Percentiles rank a stretch among this genome's conserved stretches.
phyloP scores from a whole-genome alignment of 2,797 vertebrate species.

The Anolis apletophallus region DNA sequence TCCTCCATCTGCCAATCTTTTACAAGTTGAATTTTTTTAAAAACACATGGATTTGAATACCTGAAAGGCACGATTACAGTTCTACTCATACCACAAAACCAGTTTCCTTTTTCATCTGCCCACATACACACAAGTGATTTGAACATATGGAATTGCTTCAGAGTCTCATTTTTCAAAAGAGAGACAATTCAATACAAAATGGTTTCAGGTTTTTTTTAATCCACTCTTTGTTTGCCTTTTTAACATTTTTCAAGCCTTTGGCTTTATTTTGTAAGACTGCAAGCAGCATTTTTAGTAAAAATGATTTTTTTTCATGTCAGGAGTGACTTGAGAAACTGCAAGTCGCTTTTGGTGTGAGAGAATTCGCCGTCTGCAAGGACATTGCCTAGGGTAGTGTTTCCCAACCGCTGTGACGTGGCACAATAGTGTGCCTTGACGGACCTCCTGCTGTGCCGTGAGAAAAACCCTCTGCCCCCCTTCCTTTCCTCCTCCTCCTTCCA shows the following conservation, averaged over 20 bases:
- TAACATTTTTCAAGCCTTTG: neutral
- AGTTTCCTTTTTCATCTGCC: neutral
- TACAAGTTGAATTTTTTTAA: too few relatives aligned
- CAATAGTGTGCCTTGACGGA: too few relatives aligned
- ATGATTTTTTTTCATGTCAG: neutral
- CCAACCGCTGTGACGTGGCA: too few relatives aligned
- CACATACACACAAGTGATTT: neutral
- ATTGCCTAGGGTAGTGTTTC: too few relatives aligned
- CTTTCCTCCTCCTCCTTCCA: too few relatives aligned
- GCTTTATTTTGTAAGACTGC: neutral
- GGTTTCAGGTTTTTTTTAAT: neutral
- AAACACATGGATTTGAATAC: neutral
- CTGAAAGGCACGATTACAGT: neutral
- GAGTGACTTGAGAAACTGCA: too few relatives aligned
- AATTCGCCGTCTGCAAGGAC: too few relatives aligned
- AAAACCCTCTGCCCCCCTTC: too few relatives aligned
- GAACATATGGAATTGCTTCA: neutral
- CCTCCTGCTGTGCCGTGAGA: too few relatives aligned
- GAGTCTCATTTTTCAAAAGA: neutral
- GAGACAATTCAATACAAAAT: neutral
- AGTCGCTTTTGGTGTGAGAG: too few relatives aligned
- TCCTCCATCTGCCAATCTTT: slow-evolving; percentile 27
- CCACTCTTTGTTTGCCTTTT: neutral
- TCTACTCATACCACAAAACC: neutral
- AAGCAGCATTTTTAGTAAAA: neutral